Conservation (phyloP, 1,140 invertebrate species). For the Diploscapter pachys region DNA sequence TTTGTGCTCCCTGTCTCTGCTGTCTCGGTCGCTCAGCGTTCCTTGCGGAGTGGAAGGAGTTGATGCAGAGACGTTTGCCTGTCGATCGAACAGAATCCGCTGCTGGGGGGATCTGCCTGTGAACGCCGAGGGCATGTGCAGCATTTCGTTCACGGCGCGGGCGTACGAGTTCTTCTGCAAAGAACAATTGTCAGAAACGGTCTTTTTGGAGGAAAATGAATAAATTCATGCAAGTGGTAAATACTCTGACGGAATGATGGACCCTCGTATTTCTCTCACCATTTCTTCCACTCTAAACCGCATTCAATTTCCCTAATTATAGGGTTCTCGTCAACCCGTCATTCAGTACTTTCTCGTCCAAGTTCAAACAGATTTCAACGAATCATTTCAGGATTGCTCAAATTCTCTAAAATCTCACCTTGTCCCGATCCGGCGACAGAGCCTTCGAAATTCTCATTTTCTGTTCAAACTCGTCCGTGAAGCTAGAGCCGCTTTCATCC, state of each 20-base stretch:
- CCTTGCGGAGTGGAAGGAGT: no score
- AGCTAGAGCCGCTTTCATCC: neutral
- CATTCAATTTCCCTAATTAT: no score
- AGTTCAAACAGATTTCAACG: neutral
- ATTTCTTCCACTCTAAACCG: no score
- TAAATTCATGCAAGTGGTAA: neutral
- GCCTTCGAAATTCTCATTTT: slow-evolving; percentile 11
- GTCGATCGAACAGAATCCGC: neutral
- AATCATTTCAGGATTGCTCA: neutral
- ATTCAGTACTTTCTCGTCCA: neutral
- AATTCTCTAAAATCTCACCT: neutral
- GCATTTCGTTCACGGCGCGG: slow-evolving; percentile 20
- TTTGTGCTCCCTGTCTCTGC: no score
- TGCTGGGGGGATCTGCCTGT: slow-evolving; percentile 29
- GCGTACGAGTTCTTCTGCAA: slow-evolving; percentile 27
- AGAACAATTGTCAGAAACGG: neutral
- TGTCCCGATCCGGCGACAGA: slow-evolving; percentile 17
- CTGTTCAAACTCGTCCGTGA: no score
- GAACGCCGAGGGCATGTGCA: slow-evolving; percentile 27
- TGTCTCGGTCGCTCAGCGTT: no score
- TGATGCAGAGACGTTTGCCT: no score
- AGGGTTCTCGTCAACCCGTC: no score
- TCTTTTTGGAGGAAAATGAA: neutral
- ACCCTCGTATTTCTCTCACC: no score
- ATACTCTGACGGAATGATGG: no score